Evolutionary conservation across 1,140 invertebrate species (phyloP), one percentile per base, ranked within the genome.

Genomic region (Calephelis virginiensis): DNA sequence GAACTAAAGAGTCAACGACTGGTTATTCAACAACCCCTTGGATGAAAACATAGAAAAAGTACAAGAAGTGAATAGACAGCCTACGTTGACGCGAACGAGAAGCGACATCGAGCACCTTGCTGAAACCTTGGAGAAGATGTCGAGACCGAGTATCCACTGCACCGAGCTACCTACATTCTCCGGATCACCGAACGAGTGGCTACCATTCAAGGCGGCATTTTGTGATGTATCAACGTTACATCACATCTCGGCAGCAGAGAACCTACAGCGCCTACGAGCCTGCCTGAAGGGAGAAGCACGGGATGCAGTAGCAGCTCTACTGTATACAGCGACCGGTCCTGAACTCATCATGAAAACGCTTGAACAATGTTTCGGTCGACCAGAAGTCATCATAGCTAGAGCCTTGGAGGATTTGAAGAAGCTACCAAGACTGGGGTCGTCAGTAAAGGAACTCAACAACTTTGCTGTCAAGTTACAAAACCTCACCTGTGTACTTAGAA

Each of bases 161-260:
- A 64, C 56, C 2, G 73, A 75, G 10, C 13, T 75, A 12, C 73
- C 48, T 7, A 5, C 48, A 62, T 76, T 76, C 13, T 63, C 60
- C 8, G 74, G n/a, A n/a, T n/a, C n/a, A n/a, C n/a, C n/a, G n/a
- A n/a, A n/a, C n/a, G n/a, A n/a, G n/a, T n/a, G n/a, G n/a, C 37
- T 77, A 12, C 61, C 73, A 8, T 77, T 73, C 48, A 70, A 77
- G 43, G 69, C 75, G 0, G 69, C 75, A 0, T 68, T 64, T 45
- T 6, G 45, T 8, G 76, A 77, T 17, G 53, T 69, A 7, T 67
- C 67, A 0, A 46, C 28, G 9, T 46, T 72, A 17, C 64, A 68
- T n/a, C 2, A 13, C 2, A 56, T 73, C 7, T 61, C 71, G 0
- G 11, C 66, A 0, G 56, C 59, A 0, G 74, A 74, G 13, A 76